Base-by-base conservation (phyloP, 2,888 invertebrate species). In the Mythimna vitellina region DNA sequence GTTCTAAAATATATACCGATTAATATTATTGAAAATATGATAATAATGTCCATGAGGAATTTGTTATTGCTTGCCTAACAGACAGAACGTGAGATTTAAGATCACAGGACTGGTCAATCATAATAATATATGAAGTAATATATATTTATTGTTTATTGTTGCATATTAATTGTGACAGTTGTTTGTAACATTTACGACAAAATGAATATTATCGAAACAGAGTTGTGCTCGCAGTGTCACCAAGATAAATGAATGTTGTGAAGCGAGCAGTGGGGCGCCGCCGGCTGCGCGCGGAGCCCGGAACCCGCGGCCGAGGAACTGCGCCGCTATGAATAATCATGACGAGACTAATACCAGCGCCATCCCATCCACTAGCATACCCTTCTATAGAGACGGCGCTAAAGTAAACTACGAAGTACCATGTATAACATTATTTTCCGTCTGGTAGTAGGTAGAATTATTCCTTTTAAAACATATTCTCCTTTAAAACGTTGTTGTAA, bases 311-410 rank as follows among this genome's bases (percentile, higher is more conserved):
- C 14, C 12, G 12, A 12, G 64, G 62, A 42, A 70, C 62, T 62
- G 32, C 32, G 32, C 42, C 10, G n/a, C 20, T 54, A 70, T 62
- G 70, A 61, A 70, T 49, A 57, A 49, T 71, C 71, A 70, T 14
- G 64, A 71, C n/a, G 42, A 25, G 7, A 25, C 51, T 60, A 54
- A 25, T 46, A 46, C 25, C 32, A 49, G 22, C 56, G 9, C 12
- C 64, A 12, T 38, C 38, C 22, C 22, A 56, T 63, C 22, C 14
- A 20, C 29, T 63, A 70, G 22, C 20, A 38, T 22, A n/a, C 4
- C 12, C 25, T 54, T 32, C 22, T 54, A 35, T 22, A 60, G 1
- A 60, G 3, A 25, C 32, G 12, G 12, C 53, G 14, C 8, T 14
- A 10, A 42, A 51, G 29, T 22, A 14, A 42, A 53, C 29, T 14